These are phyloP conservation scores for Clepsis dumicolana DNA, from an alignment of 2,888 invertebrate genomes.

Conservation along the genomic window DNA sequence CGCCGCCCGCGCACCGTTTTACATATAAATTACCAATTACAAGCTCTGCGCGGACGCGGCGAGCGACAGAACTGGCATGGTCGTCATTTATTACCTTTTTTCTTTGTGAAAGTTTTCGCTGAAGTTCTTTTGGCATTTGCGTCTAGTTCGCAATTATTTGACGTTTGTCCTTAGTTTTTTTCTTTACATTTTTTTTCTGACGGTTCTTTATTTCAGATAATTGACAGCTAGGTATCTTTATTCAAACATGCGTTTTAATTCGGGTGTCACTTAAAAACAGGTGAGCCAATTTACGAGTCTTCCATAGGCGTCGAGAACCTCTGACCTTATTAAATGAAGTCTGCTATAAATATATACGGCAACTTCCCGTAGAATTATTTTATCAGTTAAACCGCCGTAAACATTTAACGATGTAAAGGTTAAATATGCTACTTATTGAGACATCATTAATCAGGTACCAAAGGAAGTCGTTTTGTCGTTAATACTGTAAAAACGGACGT, in stretches of 20 bases:
- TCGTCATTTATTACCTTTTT: constrained; percentile 46
- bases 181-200: background rate
- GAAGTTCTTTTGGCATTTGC: background rate
- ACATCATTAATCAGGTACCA: background rate
- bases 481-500: background rate
- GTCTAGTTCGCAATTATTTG: background rate
- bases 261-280: background rate
- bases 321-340: background rate
- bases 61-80: constrained; percentile 59
- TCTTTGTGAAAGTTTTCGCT: constrained; percentile 26
- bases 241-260: background rate
- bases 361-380: background rate
- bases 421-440: constrained; percentile 6
- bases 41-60: constrained; percentile 49
- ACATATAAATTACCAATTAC: constrained; percentile 83
- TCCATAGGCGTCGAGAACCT: background rate
- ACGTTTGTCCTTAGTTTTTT: background rate
- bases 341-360: background rate
- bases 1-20: constrained; percentile 73
- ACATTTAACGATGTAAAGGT: background rate
- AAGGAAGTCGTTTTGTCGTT: background rate
- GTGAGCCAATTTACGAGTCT: background rate
- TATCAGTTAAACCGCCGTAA: background rate
- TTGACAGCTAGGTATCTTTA: background rate
- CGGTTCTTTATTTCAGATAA: background rate